Base-by-base conservation (phyloP, 2,113 vertebrate genomes). In the Etia nguti region DNA sequence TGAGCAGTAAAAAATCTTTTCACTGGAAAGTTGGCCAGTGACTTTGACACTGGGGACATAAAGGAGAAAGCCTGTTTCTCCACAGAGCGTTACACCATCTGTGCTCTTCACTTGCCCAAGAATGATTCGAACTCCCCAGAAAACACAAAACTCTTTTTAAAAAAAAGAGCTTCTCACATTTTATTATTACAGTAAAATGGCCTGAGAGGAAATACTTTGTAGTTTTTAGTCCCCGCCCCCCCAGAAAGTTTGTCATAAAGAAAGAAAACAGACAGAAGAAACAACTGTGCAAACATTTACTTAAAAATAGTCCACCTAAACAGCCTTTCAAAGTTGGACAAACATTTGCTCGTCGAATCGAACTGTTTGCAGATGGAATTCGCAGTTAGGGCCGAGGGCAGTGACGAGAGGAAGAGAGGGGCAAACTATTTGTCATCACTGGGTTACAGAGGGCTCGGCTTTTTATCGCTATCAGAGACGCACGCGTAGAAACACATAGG, bases 281-380 rank as follows among this genome's bases (percentile, higher is more conserved):
- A 90, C 9, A 59, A 95, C 88, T 83, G 81, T 89, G 83, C 56
- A 96, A 93, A 92, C 86, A 92, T 94, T 93, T 90, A 79, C 81
- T 93, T 92, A 79, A 92, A 88, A 92, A 90, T 94, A 90, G 87
- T 91, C 81, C 84, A 83, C 16, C 81, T 70, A 81, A 95, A 93
- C 79, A 52, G 80, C 12, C 48, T 81, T 89, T 90, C 82, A 89
- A 95, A 96, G 84, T 24, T 26, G 85, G 56, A 85, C 82, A 96
- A 97, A 96, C 94, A 94, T 96, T 95, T 96, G 90, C 84, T 91
- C 68, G 89, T 93, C 88, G 84, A 93, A 94, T 94, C 24, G 56
- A 89, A 83, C 84, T 96, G 88, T 96, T 97, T 96, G 89, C 94
- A 95, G 82, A 95, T 95, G 91, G 95, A 97, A 97, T 96, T 96